phyloP scores from a whole-genome alignment of 2,888 invertebrate species.

The Amiota communis region DNA sequence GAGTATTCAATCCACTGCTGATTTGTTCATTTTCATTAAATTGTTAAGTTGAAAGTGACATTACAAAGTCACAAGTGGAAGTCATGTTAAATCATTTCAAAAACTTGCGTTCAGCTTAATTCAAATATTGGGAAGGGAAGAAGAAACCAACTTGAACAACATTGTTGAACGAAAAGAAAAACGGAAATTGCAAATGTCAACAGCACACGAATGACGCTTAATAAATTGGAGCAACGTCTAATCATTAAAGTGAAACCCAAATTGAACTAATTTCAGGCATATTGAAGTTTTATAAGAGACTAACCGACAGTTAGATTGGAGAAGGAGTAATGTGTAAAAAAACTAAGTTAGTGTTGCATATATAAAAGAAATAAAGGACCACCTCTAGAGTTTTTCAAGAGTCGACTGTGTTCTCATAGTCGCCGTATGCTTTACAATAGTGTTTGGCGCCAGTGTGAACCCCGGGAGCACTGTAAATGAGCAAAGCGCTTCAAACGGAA shows the following conservation, averaged over 20 bases:
- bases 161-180: not conserved
- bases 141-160: not conserved
- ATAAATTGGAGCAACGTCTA: not conserved
- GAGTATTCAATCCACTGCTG: constrained; percentile 22
- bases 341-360: constrained; percentile 3
- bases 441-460: constrained; percentile 7
- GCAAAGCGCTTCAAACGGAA: constrained; percentile 50
- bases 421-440: not conserved
- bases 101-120: constrained; percentile 18
- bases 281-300: not conserved
- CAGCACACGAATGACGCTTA: not conserved
- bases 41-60: constrained; percentile 22
- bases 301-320: not conserved
- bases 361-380: not conserved
- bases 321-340: too few species aligned
- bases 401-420: not conserved
- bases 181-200: constrained; percentile 20
- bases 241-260: constrained; percentile 25
- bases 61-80: constrained; percentile 20
- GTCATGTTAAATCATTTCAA: constrained; percentile 51
- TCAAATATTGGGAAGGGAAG: not conserved
- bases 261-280: constrained; percentile 36
- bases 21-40: constrained; percentile 53
- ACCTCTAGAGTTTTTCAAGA: constrained; percentile 5
- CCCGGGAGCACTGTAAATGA: constrained; percentile 45